phyloP scores from a whole-genome alignment of 2,113 vertebrate genomes.

The Abramis brama region DNA sequence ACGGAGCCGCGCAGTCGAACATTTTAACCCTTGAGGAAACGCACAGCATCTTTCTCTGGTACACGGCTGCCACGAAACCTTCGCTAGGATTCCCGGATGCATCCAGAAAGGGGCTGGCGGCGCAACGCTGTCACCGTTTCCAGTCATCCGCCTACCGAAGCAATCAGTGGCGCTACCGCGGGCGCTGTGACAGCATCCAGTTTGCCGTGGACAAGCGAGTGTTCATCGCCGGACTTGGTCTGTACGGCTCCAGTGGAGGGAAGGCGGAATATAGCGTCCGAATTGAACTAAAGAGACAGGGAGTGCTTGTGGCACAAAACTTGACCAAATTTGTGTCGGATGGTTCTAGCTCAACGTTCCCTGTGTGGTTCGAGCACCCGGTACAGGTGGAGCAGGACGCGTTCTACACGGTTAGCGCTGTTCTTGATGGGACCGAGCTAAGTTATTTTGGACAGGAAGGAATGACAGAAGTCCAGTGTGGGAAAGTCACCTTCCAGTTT shows the following conservation, averaged over 20 bases:
- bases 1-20: constrained; percentile 90
- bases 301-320: constrained; percentile 85
- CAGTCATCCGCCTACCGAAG: constrained; percentile 94
- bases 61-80: constrained; percentile 92
- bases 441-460: constrained; percentile 99
- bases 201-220: constrained; percentile 93
- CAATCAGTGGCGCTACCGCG: constrained; percentile 98
- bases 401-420: constrained; percentile 93
- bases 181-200: constrained; percentile 97
- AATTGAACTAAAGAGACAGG: constrained; percentile 93
- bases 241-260: constrained; percentile 93
- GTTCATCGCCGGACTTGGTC: constrained; percentile 90
- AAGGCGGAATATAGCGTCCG: constrained; percentile 90
- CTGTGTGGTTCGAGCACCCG: constrained; percentile 94
- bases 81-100: constrained; percentile 84
- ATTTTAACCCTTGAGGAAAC: constrained; percentile 96
- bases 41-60: constrained; percentile 94
- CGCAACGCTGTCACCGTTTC: constrained; percentile 91
- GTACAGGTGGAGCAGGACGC: constrained; percentile 95
- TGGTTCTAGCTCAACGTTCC: constrained; percentile 91
- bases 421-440: constrained; percentile 92
- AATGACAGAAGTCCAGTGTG: constrained; percentile 96
- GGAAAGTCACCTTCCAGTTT: constrained; percentile 96
- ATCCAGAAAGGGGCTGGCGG: constrained; percentile 82
- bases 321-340: constrained; percentile 90